Percentiles rank a stretch among this genome's conserved stretches.
These are phyloP conservation scores for Notamacropus eugenii DNA, from an alignment of 2,797 vertebrate genomes.

Conservation along the genomic window DNA sequence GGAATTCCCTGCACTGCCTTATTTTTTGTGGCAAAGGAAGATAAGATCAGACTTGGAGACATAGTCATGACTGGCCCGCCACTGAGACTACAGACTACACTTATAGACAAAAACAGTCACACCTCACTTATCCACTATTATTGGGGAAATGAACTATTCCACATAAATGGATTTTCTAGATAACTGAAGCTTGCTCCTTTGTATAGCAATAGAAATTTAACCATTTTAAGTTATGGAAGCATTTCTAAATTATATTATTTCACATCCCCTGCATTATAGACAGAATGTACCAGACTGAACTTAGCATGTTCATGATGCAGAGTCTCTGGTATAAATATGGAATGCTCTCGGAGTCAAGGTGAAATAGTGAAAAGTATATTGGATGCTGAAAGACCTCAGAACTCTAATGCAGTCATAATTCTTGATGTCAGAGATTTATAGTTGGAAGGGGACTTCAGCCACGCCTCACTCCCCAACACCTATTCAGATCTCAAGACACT, in stretches of 20 bases:
- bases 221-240: not conserved
- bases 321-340: not conserved
- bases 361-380: not conserved
- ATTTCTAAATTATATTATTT: slow-evolving; percentile 16
- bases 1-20: slow-evolving; percentile 30
- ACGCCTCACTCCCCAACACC: not conserved
- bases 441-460: not conserved
- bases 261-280: not conserved
- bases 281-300: not conserved
- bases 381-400: not conserved
- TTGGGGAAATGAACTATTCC: not conserved
- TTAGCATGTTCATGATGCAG: not conserved
- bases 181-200: not conserved
- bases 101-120: not conserved
- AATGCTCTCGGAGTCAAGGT: not conserved
- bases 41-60: not conserved
- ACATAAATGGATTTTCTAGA: slow-evolving; percentile 3
- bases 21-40: slow-evolving; percentile 9
- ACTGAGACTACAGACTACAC: not conserved
- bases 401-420: not conserved
- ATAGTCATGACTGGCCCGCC: not conserved
- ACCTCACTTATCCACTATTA: not conserved
- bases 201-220: slow-evolving; percentile 7
- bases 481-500: not conserved
- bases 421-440: not conserved